Base-by-base conservation (phyloP, 1,140 invertebrate species). In the Condylostylus longicornis region DNA sequence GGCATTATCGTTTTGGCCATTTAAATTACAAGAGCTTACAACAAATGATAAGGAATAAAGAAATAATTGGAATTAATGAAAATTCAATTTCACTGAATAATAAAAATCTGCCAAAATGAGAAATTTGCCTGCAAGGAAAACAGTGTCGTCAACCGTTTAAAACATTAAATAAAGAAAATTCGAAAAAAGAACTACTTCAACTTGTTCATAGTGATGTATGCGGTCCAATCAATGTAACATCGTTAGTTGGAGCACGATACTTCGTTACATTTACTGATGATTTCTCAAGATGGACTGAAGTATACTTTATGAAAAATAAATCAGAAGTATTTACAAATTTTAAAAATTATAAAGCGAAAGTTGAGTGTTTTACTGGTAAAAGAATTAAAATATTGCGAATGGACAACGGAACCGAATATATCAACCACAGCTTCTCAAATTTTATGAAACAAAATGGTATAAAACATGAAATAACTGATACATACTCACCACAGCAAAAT, bases 201-300 rank as follows among this genome's bases (percentile, higher is more conserved):
- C 20, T 64, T 10, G 54, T 67, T 25, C 60, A 65, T 42, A 46
- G 44, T 7, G 63, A 69, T 51, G 43, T 63, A 1, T 62, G 61
- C 38, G 64, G 63, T 1, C 61, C 63, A 12, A 64, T 69, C 50
- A 41, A 58, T 19, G 41, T 35, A 13, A 35, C 33, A 12, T 65
- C 61, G 1, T 17, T 58, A 14, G 47, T 48, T 10, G 52, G 56
- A 2, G 13, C 47, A 0, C 43, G 45, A 34, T 65, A 59, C 38
- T 62, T 61, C 32, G 28, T 63, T 5, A 13, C 47, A 5, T 46
- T 66, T 5, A 67, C 62, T 29, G 64, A 67, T 45, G 58, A 67
- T 32, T 54, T 43, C 35, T 58, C 58, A 15, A 43, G 52, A 13
- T 63, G 47, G 35, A 41, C 50, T 13, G 42, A n/a, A 6, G 44